Base-by-base conservation (phyloP, 2,888 invertebrate genomes). In the Volucella zonaria region DNA sequence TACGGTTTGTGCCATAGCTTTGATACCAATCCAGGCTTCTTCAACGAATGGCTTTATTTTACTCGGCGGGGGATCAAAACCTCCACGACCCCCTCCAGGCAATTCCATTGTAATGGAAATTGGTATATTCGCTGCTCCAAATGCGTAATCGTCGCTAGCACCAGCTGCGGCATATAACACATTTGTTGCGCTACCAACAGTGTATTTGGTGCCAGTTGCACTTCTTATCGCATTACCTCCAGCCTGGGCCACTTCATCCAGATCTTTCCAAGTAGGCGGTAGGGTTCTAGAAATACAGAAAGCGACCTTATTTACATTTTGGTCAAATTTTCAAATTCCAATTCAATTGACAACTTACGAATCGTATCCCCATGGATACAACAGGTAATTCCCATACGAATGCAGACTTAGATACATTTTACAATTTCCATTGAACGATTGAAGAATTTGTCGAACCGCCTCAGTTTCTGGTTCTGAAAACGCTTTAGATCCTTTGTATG, bases 381-480 rank as follows among this genome's bases (percentile, higher is more conserved):
- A 86, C 8, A 90, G 52, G n/a, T 87, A 89, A 0, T 88, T 88
- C 23, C 90, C 90, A 67, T 81, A 87, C 9, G 90, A 89, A 56
- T 90, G 90, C 6, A 90, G 62, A 0, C 89, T 90, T 8, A 90
- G 67, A 77, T 90, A 90, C 78, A 78, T 78, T 23, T 78, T 78
- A 42, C 78, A 78, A 11, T 64, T 78, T 12, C 78, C 78, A 0
- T 71, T 43, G 56, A 85, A 81, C 12, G 85, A 81, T 1, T 76
- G 58, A 1, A 79, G 73, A 8, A 79, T 40, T 14, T 94, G 93
- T 1, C 93, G 91, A 3, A 95, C 88, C 86, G 90, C 93, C 62
- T 89, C 86, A 0, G 93, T 94, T 90, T 95, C 96, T 0, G 92
- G 91, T 88, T 95, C 95, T 0, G 95, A 95, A 90, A 95, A 95